Evolutionary conservation across 2,113 vertebrate species (phyloP).

Genomic region (Nothoprocta pentlandii): DNA sequence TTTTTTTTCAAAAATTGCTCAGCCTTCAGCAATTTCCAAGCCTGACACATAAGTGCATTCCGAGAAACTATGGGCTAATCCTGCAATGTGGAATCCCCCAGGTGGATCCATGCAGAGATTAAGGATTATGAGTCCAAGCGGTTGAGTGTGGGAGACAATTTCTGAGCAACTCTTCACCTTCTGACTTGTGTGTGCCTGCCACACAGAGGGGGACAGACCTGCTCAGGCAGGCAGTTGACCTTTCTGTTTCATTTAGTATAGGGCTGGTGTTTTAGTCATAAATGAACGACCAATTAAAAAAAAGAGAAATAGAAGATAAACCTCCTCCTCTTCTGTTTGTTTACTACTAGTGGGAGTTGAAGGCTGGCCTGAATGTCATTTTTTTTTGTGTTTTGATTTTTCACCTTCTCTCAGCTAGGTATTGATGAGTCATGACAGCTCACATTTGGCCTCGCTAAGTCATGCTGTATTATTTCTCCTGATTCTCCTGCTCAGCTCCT

Average conservation of each 20-base stretch:
- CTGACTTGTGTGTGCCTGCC: neutral
- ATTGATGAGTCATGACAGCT: constrained; percentile 48
- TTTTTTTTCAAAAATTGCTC: neutral
- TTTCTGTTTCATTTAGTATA: constrained; percentile 4
- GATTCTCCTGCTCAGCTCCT: neutral
- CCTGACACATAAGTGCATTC: neutral
- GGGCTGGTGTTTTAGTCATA: neutral
- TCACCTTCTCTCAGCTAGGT: neutral
- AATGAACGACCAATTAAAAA: neutral
- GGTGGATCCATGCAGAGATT: neutral
- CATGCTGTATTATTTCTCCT: neutral
- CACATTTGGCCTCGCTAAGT: neutral
- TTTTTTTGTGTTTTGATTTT: neutral
- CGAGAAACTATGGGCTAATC: neutral
- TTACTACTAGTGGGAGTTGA: neutral
- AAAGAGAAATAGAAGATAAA: neutral
- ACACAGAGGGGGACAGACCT: neutral
- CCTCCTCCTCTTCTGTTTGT: neutral
- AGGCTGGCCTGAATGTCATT: neutral
- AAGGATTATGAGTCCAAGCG: neutral
- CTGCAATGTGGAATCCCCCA: neutral
- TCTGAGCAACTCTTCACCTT: neutral
- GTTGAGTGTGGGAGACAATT: neutral
- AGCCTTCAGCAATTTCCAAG: neutral
- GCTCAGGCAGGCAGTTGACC: neutral